Evolutionary conservation across 2,113 vertebrate species (phyloP).

Genomic region (Ciconia boyciana): DNA sequence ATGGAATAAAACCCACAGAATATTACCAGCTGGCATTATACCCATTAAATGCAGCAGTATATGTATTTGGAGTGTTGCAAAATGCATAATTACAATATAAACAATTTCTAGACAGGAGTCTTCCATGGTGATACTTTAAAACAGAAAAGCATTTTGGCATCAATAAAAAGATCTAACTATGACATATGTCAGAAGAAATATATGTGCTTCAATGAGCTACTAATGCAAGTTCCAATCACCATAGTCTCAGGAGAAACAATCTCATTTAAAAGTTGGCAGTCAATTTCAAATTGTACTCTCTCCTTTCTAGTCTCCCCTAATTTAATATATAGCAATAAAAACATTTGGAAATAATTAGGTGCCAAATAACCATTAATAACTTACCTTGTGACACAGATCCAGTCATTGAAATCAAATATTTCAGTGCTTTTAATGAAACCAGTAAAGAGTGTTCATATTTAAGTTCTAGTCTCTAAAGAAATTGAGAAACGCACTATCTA

Average conservation of each 20-base stretch:
- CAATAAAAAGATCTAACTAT: not conserved
- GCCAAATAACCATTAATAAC: conserved; percentile 30
- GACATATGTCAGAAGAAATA: conserved; percentile 38
- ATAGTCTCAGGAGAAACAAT: conserved; percentile 51
- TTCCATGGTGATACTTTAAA: not conserved
- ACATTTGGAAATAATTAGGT: conserved; percentile 49
- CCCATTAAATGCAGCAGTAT: not conserved
- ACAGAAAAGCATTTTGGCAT: not conserved
- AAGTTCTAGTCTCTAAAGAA: not conserved
- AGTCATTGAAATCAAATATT: not conserved
- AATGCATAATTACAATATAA: not conserved
- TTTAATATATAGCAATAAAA: conserved; percentile 39
- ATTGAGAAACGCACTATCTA: not conserved
- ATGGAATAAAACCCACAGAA: not conserved
- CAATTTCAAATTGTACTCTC: not conserved
- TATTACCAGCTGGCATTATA: not conserved
- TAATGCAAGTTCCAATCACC: conserved; percentile 40
- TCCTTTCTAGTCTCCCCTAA: not conserved
- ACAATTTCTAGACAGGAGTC: not conserved
- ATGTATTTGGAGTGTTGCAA: not conserved
- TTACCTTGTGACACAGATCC: not conserved
- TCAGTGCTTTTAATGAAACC: not conserved
- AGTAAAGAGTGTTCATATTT: not conserved
- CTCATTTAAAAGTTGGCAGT: conserved; percentile 67
- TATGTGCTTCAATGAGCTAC: conserved; percentile 18